These are phyloP conservation scores for Stegodyphus mimosarum DNA, from an alignment of 1,140 invertebrate species.

Conservation along the genomic window DNA sequence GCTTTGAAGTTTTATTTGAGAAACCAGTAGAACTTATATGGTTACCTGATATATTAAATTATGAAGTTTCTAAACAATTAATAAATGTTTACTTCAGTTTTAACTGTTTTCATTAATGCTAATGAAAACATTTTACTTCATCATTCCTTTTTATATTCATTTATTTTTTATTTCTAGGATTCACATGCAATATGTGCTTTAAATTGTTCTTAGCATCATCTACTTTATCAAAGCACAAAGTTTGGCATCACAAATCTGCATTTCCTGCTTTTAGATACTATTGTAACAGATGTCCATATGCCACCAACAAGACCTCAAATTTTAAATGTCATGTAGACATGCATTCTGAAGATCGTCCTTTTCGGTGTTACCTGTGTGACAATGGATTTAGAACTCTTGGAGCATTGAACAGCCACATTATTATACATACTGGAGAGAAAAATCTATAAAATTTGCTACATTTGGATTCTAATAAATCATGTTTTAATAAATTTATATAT, in stretches of 20 bases:
- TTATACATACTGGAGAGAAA: neutral
- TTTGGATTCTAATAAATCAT: no score
- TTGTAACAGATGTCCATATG: conserved; percentile 9
- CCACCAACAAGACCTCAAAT: neutral
- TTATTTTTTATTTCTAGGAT: neutral
- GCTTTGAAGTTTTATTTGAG: no score
- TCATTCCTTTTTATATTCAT: no score
- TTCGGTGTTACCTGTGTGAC: neutral
- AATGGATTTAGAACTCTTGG: neutral
- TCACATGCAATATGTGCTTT: neutral
- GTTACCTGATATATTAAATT: no score
- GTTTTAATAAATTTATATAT: no score
- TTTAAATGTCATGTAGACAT: neutral
- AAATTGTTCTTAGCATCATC: neutral
- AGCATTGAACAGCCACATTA: neutral
- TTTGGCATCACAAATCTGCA: neutral
- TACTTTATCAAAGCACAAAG: neutral
- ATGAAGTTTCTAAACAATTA: no score
- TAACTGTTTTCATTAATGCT: no score
- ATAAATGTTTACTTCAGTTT: no score
- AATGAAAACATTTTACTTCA: no score
- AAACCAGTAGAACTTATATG: no score
- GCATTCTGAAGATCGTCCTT: neutral
- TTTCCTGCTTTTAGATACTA: neutral
- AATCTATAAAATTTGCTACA: neutral